A percentile compares a stretch with the other conserved stretches of the same genome.
These are phyloP conservation scores for Eupsilia transversa DNA, from an alignment of 2,888 invertebrate species.

Conservation along the genomic window DNA sequence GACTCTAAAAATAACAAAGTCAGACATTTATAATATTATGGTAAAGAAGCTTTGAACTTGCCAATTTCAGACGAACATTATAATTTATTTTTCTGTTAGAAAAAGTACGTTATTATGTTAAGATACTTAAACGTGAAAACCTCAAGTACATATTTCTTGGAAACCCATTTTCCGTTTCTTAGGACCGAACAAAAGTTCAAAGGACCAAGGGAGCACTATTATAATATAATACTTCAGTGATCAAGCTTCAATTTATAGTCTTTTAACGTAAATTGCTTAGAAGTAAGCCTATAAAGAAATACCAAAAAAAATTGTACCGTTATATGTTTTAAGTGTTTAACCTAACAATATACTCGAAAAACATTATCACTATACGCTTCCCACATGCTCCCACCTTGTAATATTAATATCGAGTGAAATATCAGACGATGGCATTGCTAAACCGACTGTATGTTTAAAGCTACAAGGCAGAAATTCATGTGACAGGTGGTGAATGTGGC, in stretches of 20 bases:
- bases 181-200: background rate
- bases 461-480: conserved; percentile 49
- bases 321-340: conserved; percentile 60
- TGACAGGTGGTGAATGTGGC: conserved; percentile 20
- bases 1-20: conserved; percentile 4
- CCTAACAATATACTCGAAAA: conserved; percentile 70
- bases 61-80: background rate
- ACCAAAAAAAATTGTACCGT: conserved; percentile 22
- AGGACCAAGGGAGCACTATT: background rate
- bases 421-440: conserved; percentile 42
- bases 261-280: conserved; percentile 24
- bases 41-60: background rate
- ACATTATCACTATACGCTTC: conserved; percentile 73
- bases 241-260: conserved; percentile 18
- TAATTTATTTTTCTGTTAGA: background rate
- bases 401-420: conserved; percentile 77
- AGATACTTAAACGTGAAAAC: background rate
- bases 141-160: background rate
- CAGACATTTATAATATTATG: conserved; percentile 1
- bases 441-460: conserved; percentile 40
- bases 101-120: background rate
- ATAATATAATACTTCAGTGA: background rate
- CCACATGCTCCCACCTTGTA: conserved; percentile 76
- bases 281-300: conserved; percentile 27
- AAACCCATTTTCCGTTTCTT: background rate